A percentile compares a stretch with the other conserved stretches of the same genome.
These are phyloP conservation scores for Seira ritae DNA, from an alignment of 2,888 invertebrate genomes.

Conservation along the genomic window DNA sequence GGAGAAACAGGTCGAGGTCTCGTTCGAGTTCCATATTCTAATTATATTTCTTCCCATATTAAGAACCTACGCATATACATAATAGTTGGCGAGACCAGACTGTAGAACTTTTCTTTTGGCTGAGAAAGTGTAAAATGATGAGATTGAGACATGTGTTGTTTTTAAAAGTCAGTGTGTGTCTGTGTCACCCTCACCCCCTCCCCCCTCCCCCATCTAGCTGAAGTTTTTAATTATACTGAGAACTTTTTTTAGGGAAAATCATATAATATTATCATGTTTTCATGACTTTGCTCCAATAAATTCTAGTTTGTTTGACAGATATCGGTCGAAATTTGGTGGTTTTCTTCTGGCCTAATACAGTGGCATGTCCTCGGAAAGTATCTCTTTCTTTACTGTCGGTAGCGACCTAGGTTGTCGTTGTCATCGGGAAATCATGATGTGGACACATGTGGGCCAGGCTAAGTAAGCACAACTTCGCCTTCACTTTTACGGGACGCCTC, in stretches of 20 bases:
- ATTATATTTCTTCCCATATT: not conserved
- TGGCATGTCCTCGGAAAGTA: no score
- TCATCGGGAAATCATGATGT: conserved; percentile 36
- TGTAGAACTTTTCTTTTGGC: not conserved
- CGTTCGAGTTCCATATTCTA: not conserved
- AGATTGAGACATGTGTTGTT: conserved; percentile 1
- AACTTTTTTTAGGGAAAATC: not conserved
- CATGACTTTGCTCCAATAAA: not conserved
- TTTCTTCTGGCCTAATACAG: not conserved
- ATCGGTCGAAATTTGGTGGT: conserved; percentile 16
- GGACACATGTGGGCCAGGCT: conserved; percentile 44
- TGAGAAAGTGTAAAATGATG: not conserved
- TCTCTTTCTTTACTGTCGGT: no score
- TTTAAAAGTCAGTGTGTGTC: not conserved
- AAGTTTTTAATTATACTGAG: not conserved
- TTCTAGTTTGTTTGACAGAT: conserved; percentile 13
- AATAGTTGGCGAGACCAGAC: not conserved
- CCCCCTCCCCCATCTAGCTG: not conserved
- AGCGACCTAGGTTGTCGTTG: not conserved
- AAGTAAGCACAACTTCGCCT: conserved; percentile 21
- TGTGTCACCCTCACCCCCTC: not conserved
- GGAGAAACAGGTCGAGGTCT: conserved; percentile 18
- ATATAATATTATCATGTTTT: not conserved
- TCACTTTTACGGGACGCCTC: conserved; percentile 45
- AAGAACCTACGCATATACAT: not conserved